Evolutionary conservation across 2,888 invertebrate species (phyloP), one percentile per base, ranked within the genome.

Genomic region (Leptopterna dolabrata): DNA sequence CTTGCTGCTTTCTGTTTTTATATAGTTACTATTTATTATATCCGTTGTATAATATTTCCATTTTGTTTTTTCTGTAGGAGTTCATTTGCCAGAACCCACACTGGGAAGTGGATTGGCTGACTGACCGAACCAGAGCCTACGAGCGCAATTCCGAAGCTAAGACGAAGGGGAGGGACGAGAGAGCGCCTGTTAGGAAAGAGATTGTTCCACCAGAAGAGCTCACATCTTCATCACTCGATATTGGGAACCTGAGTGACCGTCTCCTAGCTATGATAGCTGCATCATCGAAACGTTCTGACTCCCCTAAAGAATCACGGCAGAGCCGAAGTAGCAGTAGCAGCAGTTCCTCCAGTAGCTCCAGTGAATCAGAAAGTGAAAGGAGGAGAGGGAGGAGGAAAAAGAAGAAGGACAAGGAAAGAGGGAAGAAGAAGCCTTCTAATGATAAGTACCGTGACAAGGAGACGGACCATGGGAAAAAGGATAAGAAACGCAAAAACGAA

Each of bases 81-180:
- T 97, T 96, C 91, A 94, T 96, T 27, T 95, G 95, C 89, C 95
- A 96, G 91, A 96, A 96, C 92, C 96, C 97, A 0, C 96, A 96
- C 90, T 97, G 96, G 95, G 97, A 97, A 91, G 95, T 95, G 0
- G 96, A 96, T 91, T 97, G 97, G 96, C 93, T 96, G 92, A 95
- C 95, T 9, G 96, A 96, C 91, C 93, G 97, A 4, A 96, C 95
- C 90, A 95, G 95, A 90, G 95, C 95, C 0, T 94, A 94, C 88
- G 94, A 94, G 90, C 93, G 93, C 90, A 91, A 92, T 86, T 91
- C 93, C 6, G 91, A 91, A 0, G 90, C 89, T n/a, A 90, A 88
- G 70, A 76, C 70, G 2, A 83, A 41, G 43, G 19, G 24, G 13
- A 9, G 63, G 36, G 43, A 83, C n/a, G 51, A 51, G 6, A 19